Evolutionary conservation across 1,140 invertebrate genomes (phyloP).

Genomic region (Cotesia chilonis): DNA sequence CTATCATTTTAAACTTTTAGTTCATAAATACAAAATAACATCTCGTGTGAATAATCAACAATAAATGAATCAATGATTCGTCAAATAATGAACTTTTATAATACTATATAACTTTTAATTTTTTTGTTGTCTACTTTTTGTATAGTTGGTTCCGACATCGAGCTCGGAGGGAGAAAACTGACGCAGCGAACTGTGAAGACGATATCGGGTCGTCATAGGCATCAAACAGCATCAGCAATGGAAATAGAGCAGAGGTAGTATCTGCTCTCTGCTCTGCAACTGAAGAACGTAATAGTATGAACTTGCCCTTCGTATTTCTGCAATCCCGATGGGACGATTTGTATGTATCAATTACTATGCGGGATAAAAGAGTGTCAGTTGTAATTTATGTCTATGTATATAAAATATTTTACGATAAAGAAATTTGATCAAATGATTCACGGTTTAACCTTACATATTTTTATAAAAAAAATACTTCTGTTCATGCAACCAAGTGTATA

Average conservation of each 20-base stretch:
- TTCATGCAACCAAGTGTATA: too few relatives aligned
- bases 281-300: too few relatives aligned
- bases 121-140: constrained; percentile 35
- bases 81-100: too few relatives aligned
- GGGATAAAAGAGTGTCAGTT: constrained; percentile 2
- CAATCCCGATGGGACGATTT: constrained; percentile 50
- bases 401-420: neutral
- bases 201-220: constrained; percentile 50
- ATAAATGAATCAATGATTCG: too few relatives aligned
- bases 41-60: too few relatives aligned
- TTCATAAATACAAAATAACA: too few relatives aligned
- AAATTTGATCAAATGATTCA: too few relatives aligned
- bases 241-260: constrained; percentile 38
- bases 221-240: constrained; percentile 54
- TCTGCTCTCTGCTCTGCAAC: neutral
- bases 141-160: constrained; percentile 2
- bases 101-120: constrained; percentile 2
- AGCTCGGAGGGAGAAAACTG: constrained; percentile 38
- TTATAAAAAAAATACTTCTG: neutral
- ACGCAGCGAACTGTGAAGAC: constrained; percentile 55
- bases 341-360: constrained; percentile 52
- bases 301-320: constrained; percentile 34
- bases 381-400: constrained; percentile 2
- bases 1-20: too few relatives aligned
- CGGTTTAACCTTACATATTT: neutral